Conservation (phyloP, 2,113 vertebrate species). For the Peucedramus taeniatus region DNA sequence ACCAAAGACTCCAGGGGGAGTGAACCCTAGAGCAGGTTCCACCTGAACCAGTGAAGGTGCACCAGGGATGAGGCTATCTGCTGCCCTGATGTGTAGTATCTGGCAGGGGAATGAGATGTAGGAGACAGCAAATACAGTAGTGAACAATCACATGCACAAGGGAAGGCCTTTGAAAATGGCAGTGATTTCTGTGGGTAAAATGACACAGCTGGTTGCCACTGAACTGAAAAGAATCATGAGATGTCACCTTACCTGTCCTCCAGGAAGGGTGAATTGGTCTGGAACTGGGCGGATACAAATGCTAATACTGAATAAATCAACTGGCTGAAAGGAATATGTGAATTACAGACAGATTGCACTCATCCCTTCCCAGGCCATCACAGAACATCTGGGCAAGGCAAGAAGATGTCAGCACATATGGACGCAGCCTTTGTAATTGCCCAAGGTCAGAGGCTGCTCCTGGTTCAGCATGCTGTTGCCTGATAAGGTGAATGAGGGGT, state of each 20-base stretch:
- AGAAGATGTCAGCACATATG: not conserved
- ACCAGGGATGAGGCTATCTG: not conserved
- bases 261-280: not conserved
- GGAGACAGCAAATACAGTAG: not conserved
- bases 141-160: not conserved
- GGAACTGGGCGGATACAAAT: not conserved
- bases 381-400: not conserved
- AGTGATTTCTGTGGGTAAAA: not conserved
- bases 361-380: not conserved
- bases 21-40: not conserved
- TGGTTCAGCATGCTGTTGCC: not conserved
- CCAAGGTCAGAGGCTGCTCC: not conserved
- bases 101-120: not conserved
- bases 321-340: not conserved
- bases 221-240: not conserved
- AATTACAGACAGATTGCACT: not conserved
- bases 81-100: not conserved
- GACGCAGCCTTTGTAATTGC: not conserved
- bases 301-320: not conserved
- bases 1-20: not conserved
- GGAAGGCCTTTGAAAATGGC: not conserved
- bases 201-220: not conserved
- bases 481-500: not conserved
- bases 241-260: not conserved
- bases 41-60: not conserved